Evolutionary conservation across 2,888 invertebrate species (phyloP).

Genomic region (Thysanoteuthis rhombus): DNA sequence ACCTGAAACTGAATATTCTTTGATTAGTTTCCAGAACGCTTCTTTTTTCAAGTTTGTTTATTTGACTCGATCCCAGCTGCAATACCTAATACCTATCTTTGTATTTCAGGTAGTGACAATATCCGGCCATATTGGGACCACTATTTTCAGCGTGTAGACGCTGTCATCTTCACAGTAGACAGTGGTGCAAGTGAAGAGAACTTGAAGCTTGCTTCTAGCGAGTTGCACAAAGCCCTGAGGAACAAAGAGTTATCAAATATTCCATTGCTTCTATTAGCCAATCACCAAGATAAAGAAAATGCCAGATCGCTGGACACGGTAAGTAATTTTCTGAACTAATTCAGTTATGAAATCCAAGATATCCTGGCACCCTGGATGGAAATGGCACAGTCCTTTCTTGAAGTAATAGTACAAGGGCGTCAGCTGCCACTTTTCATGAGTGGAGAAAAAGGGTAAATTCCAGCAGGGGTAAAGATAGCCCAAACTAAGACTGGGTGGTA

Average conservation of each 20-base stretch:
- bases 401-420: too few species aligned
- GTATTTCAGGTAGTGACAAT: conserved; percentile 57
- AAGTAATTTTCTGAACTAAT: conserved; percentile 23
- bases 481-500: too few species aligned
- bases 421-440: too few species aligned
- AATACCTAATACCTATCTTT: background rate
- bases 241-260: conserved; percentile 52
- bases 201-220: conserved; percentile 47
- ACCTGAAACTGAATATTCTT: too few species aligned
- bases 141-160: conserved; percentile 60
- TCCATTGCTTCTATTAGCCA: conserved; percentile 62
- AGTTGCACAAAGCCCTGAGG: conserved; percentile 53
- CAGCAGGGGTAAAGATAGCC: too few species aligned
- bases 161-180: conserved; percentile 63
- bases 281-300: conserved; percentile 55
- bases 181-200: conserved; percentile 53
- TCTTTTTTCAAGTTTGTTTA: too few species aligned
- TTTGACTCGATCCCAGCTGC: too few species aligned
- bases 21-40: too few species aligned
- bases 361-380: too few species aligned
- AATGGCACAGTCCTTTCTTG: too few species aligned
- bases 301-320: conserved; percentile 58
- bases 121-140: conserved; percentile 64
- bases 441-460: too few species aligned
- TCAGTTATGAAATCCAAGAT: too few species aligned